Base-by-base conservation (phyloP, 1,140 invertebrate genomes). In the Sinella curviseta region DNA sequence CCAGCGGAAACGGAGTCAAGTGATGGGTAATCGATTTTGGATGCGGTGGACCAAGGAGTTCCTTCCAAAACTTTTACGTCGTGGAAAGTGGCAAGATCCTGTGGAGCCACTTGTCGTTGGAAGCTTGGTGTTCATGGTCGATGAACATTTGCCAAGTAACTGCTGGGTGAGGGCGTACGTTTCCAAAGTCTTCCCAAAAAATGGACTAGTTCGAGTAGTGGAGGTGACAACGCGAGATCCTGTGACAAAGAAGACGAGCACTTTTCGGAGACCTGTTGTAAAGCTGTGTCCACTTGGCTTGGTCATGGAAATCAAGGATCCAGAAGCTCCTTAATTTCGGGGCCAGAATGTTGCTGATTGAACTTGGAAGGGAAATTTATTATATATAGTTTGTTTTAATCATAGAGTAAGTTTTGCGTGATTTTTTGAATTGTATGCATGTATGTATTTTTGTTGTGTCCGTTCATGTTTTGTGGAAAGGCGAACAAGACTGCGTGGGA, bases 21-120 rank as follows among this genome's bases (percentile, higher is more conserved):
- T 36, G 26, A 17, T 81, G 31, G 70, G 34, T 17, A 39, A 81
- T 17, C 67, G 30, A 1, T 78, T 80, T 30, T 80, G 77, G 79
- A 33, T 34, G 3, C 31, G 26, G 2, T 30, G 65, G 65, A 70
- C 28, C 26, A 30, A 8, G 2, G 12, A 14, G 2, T 70, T 31
- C 65, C 31, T 70, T 31, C 65, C 65, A 33, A 26, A 60, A 26
- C 24, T 60, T 3, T 3, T 60, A 26, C 4, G 14, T 3, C 57
- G 57, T 17, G 57, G 24, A n/a, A 60, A 60, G 24, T 60, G 57
- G 57, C 57, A n/a, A 14, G 12, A 60, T 3, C 3, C 57, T 12
- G 4, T 4, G 24, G 14, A 16, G 24, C 24, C 57, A 17, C 57
- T 60, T 8, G 4, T 8, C 4, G 39, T 48, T 48, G 57, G 57